Evolutionary conservation across 2,113 vertebrate genomes (phyloP), one percentile per base, ranked within the genome.

Genomic region (Nannospalax galili): DNA sequence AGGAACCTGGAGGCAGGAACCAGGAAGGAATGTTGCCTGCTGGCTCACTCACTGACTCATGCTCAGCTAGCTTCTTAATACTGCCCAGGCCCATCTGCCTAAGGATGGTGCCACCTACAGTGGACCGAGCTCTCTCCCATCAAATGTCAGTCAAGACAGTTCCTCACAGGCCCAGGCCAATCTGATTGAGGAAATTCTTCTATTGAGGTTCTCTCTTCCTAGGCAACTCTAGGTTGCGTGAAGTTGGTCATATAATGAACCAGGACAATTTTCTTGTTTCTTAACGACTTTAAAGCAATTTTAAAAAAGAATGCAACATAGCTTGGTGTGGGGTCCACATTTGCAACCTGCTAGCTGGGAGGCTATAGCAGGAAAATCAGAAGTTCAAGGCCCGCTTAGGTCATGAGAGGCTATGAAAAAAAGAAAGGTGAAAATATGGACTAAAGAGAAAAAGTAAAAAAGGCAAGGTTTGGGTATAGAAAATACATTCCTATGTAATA

Each of bases 341-440:
- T 32, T 70, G 16, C 52, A 70, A 69, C 42, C 22, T 32, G 37
- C n/a, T 14, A n/a, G 35, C 37, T 40, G 9, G 84, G n/a, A 73
- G 35, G 30, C 22, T 7, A 26, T 58, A 69, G 69, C 52, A 30
- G 30, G 24, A 72, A 58, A 4, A 73, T 30, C 16, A 19, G 20
- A 26, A 56, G 9, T 28, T 87, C 48, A 40, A 11, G 22, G 7
- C 12, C 58, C 58, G 16, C 22, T 58, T 73, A 69, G 48, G 26
- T 52, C 58, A 30, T 37, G 37, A 58, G 10, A 86, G 20, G 6
- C 12, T 11, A 35, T 28, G 97, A 97, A 95, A 74, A n/a, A 45
- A 82, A 58, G 37, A 60, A 98, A 96, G 97, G 1, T 9, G 82
- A 77, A 79, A 85, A 80, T 77, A 42, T 92, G 30, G 35, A 90